phyloP scores from a whole-genome alignment of 2,888 invertebrate genomes.

The Leucophora obtusa region DNA sequence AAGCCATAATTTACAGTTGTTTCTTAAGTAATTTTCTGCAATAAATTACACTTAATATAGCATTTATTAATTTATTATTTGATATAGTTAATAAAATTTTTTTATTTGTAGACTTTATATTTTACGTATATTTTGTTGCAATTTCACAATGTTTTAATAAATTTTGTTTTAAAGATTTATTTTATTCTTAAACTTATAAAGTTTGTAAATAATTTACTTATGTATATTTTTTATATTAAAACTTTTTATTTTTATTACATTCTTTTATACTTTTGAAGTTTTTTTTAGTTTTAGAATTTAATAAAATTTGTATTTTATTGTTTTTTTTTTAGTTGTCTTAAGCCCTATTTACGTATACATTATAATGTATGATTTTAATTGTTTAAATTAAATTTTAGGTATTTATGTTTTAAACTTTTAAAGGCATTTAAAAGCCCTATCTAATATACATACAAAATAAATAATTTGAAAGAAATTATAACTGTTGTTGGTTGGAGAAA shows the following conservation, averaged over 20 bases:
- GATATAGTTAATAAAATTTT: constrained; percentile 43
- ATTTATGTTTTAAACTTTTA: constrained; percentile 19
- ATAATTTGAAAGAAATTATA: background rate
- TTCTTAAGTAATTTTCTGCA: constrained; percentile 44
- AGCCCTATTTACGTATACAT: constrained; percentile 78
- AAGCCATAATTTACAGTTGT: constrained; percentile 60
- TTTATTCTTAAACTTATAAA: constrained; percentile 55
- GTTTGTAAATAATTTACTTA: constrained; percentile 63
- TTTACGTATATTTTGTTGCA: constrained; percentile 68
- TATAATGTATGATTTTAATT: constrained; percentile 73
- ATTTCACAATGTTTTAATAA: constrained; percentile 36
- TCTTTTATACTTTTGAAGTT: constrained; percentile 58
- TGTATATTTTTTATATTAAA: constrained; percentile 46
- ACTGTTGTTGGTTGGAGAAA: background rate
- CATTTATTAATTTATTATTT: constrained; percentile 45
- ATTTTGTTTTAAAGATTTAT: constrained; percentile 29
- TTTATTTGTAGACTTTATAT: constrained; percentile 40
- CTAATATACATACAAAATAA: constrained; percentile 41
- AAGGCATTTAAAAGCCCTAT: background rate
- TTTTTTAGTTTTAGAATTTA: constrained; percentile 46
- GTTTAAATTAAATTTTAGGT: constrained; percentile 35
- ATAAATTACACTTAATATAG: constrained; percentile 61
- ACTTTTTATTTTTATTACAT: constrained; percentile 34
- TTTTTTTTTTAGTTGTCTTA: constrained; percentile 70
- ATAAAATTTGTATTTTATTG: constrained; percentile 62